Base-by-base conservation (phyloP, 2,888 invertebrate species). In the Clunio marinus region DNA sequence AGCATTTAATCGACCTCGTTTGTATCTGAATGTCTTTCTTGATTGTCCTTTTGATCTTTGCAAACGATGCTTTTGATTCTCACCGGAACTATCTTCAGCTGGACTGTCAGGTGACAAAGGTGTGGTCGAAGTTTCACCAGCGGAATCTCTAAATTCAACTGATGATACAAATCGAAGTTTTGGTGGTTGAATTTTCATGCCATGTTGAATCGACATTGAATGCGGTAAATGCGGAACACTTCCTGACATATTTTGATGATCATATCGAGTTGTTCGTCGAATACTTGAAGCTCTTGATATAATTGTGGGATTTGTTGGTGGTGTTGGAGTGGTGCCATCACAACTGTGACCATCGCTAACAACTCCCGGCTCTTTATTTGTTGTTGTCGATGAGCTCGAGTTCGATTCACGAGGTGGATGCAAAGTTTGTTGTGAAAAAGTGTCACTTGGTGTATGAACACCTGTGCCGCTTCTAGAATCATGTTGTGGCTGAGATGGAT, bases 11-110 rank as follows among this genome's bases (percentile, higher is more conserved):
- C 90, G 83, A 76, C 89, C 90, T 76, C 91, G 89, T 72, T 91
- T 83, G 70, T 93, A 83, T 70, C 94, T 86, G 80, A 96, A 96
- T 0, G 96, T 96, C 80, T 93, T 95, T 73, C 96, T 86, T 74
- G 94, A 96, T 75, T 93, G 95, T 35, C 93, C 95, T 80, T 94
- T 96, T 68, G 94, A 89, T 20, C 96, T 84, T 76, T 96, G 96
- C 69, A 96, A 83, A 2, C 93, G 82, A 32, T 88, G 88, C 81
- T 78, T 82, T 77, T 73, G 82, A 78, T 75, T 82, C 75, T 85
- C 85, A 20, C 86, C 86, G 1, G 86, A 86, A 73, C 86, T 86
- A 72, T 86, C 87, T 75, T 86, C 87, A 41, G 81, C 83, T 27
- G 86, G 87, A 76, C 86, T 87, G 72, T 82, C 85, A 20, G 91